These are phyloP conservation scores for Galaxea fascicularis DNA, from an alignment of 92 coral and sea anemone genomes.

Conservation along the genomic window DNA sequence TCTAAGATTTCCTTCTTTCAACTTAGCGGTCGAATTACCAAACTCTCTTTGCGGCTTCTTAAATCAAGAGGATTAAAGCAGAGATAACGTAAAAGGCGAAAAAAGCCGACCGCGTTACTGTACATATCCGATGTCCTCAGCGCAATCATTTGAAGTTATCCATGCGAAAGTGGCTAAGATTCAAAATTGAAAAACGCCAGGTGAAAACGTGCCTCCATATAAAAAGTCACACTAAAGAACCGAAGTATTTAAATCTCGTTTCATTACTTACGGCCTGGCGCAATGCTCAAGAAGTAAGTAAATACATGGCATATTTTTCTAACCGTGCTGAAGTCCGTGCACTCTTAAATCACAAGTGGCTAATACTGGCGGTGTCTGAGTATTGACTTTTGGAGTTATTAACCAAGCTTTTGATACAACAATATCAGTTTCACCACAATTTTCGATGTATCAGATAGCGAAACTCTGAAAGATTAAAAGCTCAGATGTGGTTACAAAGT, in stretches of 20 bases:
- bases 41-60: constrained; percentile 54
- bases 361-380: constrained; percentile 33
- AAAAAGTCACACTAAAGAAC: not conserved
- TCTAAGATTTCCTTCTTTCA: constrained; percentile 41
- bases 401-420: constrained; percentile 2
- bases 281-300: not conserved
- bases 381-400: constrained; percentile 17
- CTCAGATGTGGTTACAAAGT: constrained; percentile 16
- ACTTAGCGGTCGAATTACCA: constrained; percentile 46
- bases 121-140: constrained; percentile 31
- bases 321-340: not conserved
- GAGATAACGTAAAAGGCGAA: constrained; percentile 2
- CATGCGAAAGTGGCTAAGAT: not conserved
- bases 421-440: constrained; percentile 2
- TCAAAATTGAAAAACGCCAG: not conserved
- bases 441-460: constrained; percentile 19
- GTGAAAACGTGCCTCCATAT: not conserved
- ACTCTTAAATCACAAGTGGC: constrained; percentile 26
- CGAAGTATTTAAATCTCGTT: no score
- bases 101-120: constrained; percentile 34
- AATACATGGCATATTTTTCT: not conserved
- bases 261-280: not conserved
- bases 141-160: not conserved
- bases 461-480: constrained; percentile 24
- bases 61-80: constrained; percentile 36